Evolutionary conservation across 2,888 invertebrate genomes (phyloP), one percentile per base, ranked within the genome.

Genomic region (Seira sanloemensis): DNA sequence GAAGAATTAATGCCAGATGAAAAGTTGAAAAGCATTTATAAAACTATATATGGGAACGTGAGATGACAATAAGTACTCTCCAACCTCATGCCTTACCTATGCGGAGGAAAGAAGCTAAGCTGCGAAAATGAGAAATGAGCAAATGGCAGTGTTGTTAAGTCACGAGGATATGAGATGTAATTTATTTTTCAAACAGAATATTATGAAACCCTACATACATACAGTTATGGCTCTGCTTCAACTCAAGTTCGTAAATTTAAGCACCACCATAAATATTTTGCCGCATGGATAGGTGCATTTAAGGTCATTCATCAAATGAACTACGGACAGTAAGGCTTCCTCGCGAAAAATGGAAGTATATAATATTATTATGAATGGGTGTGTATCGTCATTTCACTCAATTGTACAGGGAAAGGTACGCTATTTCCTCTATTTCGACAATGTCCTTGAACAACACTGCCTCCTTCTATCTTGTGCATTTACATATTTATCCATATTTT

Each of bases 401-500:
- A n/a, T 26, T 77, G 26, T 19, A 18, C 5, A 62, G n/a, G 12
- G 18, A 62, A 62, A 62, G 24, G 24, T 5, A 23, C 5, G 21
- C 2, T 7, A 18, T 18, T 7, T 16, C 21, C 9, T 12, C 12
- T 7, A 12, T 5, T 23, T 21, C 23, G 19, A 66, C 66, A 27
- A n/a, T 73, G 73, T 37, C 74, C 74, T 74, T 80, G 74, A 80
- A 74, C 50, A 58, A 65, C 27, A 27, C 73, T 73, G 62, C 23
- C 16, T 23, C 19, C 24, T 23, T n/a, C n/a, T n/a, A 21, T 73
- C 37, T 66, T n/a, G 7, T 12, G 66, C 74, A 80, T 80, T 80
- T 80, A 69, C 80, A 80, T 80, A 80, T 80, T 80, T 74, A 80
- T 74, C 26, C 65, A 80, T 80, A 68, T 68, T 80, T 80, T 80